These are phyloP conservation scores for Penaeus indicus DNA, from an alignment of 1,140 invertebrate species.

Conservation along the genomic window DNA sequence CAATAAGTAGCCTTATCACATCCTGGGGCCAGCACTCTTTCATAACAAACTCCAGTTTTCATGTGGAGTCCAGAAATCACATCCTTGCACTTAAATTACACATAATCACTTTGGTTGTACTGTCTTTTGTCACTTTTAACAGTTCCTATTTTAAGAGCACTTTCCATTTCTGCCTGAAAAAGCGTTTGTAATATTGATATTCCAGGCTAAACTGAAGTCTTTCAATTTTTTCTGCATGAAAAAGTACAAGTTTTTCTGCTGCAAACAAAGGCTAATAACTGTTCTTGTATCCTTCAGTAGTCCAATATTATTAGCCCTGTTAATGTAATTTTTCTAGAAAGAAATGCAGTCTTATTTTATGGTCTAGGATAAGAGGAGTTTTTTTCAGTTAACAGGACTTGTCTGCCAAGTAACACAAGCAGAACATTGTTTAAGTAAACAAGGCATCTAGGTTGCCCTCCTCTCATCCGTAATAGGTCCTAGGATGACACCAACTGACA, in stretches of 20 bases:
- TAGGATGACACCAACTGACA: slow-evolving; percentile 34
- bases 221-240: neutral
- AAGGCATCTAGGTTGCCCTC: slow-evolving; percentile 34
- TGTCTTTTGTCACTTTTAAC: slow-evolving; percentile 57
- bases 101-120: slow-evolving; percentile 50
- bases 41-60: neutral
- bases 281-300: too few relatives aligned
- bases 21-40: slow-evolving; percentile 48
- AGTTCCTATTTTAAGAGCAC: slow-evolving; percentile 56
- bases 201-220: neutral
- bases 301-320: too few relatives aligned
- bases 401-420: slow-evolving; percentile 30
- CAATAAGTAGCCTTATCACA: slow-evolving; percentile 40
- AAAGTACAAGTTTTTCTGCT: too few relatives aligned
- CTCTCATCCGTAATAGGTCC: slow-evolving; percentile 23
- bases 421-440: slow-evolving; percentile 11
- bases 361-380: neutral
- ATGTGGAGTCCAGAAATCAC: neutral
- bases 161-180: slow-evolving; percentile 50
- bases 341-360: too few relatives aligned
- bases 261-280: too few relatives aligned
- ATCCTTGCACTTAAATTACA: slow-evolving; percentile 50
- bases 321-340: neutral
- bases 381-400: slow-evolving; percentile 30
- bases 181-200: slow-evolving; percentile 23